phyloP scores from a whole-genome alignment of 2,888 invertebrate genomes.

The Balanococcus diminutus region DNA sequence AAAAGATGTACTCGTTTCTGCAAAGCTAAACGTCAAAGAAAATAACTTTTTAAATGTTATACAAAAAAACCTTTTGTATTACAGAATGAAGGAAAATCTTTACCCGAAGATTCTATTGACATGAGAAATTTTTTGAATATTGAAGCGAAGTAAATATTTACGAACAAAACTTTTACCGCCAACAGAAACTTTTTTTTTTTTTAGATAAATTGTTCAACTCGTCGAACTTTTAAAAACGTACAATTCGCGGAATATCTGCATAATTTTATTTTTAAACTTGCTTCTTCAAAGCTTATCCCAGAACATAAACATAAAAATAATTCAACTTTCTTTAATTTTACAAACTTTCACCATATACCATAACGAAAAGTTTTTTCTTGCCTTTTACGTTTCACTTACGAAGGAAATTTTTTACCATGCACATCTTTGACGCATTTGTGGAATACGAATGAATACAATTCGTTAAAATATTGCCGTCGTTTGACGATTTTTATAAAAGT shows the following conservation, averaged over 20 bases:
- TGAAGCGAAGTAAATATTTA: conserved; percentile 26
- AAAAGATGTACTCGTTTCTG: neutral
- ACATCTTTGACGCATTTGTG: conserved; percentile 21
- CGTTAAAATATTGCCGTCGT: neutral
- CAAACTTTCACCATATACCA: conserved; percentile 8
- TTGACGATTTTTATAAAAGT: too few species aligned
- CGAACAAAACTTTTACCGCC: conserved; percentile 22
- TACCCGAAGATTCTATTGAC: neutral
- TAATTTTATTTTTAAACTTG: conserved; percentile 38
- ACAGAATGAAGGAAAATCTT: neutral
- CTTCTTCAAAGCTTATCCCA: conserved; percentile 21
- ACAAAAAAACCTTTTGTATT: neutral
- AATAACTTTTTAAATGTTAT: neutral
- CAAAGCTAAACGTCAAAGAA: conserved; percentile 19
- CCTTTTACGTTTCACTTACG: conserved; percentile 14
- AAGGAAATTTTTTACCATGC: conserved; percentile 3
- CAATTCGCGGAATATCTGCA: conserved; percentile 48
- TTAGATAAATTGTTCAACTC: conserved; percentile 35
- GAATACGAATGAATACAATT: conserved; percentile 30
- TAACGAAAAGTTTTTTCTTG: conserved; percentile 1
- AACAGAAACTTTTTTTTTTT: neutral
- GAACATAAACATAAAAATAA: conserved; percentile 31
- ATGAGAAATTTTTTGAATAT: conserved; percentile 16
- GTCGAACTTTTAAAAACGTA: conserved; percentile 23
- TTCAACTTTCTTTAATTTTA: conserved; percentile 29